These are phyloP conservation scores for Agrotis puta DNA, from an alignment of 2,888 invertebrate species.

Conservation along the genomic window DNA sequence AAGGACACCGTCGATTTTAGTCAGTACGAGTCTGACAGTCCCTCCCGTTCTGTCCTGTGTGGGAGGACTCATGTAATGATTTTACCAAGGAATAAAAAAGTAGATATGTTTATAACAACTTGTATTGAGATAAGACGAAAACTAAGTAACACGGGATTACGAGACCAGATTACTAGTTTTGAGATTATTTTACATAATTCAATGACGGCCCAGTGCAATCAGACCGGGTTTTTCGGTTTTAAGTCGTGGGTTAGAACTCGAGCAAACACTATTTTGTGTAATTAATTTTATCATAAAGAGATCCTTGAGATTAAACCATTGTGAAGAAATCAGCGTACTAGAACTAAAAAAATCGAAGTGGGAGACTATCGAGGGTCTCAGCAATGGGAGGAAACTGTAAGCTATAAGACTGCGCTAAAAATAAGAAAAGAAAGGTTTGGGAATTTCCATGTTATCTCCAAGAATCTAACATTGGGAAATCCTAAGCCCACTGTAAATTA, in stretches of 20 bases:
- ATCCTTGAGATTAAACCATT: not conserved
- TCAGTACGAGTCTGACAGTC: no score
- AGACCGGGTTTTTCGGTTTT: not conserved
- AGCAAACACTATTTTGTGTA: not conserved
- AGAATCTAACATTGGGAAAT: not conserved
- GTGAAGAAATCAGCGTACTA: not conserved
- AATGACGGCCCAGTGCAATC: not conserved
- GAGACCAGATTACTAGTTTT: not conserved
- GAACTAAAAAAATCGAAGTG: not conserved
- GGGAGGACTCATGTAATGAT: no score
- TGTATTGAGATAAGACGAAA: not conserved
- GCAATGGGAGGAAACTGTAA: no score
- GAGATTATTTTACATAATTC: not conserved
- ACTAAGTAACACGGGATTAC: not conserved
- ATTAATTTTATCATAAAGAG: not conserved
- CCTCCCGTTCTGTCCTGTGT: no score
- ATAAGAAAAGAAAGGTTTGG: not conserved
- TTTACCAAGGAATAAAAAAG: no score
- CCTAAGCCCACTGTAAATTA: conserved; percentile 3
- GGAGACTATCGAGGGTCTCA: not conserved
- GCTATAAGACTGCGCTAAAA: not conserved
- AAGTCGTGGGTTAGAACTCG: not conserved
- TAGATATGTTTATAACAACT: no score
- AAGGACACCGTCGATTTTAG: no score
- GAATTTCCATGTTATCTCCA: not conserved